Base-by-base conservation (phyloP, 1,140 invertebrate species). In the Maconellicoccus hirsutus region DNA sequence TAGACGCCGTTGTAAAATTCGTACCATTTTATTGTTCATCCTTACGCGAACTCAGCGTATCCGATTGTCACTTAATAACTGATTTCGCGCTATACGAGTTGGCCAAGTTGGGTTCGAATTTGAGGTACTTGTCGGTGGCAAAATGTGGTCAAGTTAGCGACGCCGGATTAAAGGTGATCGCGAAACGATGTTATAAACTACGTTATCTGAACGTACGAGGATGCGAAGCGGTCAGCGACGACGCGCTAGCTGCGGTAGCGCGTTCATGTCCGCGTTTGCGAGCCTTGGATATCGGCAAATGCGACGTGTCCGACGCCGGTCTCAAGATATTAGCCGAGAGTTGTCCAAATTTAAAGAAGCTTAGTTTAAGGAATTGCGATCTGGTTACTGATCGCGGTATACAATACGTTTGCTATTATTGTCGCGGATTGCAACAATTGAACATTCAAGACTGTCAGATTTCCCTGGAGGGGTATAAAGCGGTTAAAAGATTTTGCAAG, bases 401-500 rank as follows among this genome's bases (percentile, higher is more conserved):
- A 0, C 90, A 93, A 78, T 87, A 87, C 63, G 84, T 96, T 0
- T 91, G 93, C 0, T 91, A 90, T 77, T 92, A 92, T 75, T 93
- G 92, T 75, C 83, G 91, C 21, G 91, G 91, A 0, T 80, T 95
- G 1, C 90, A 92, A 70, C 92, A 94, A 76, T 81, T 96, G 0
- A 95, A 95, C 77, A 94, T 96, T 71, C 92, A 94, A 77, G 93
- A 95, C 79, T 94, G 92, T 75, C 87, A 89, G 74, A 89, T 94
- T 70, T 91, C 92, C 0, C 80, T 91, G 26, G 86, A 94, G 76
- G 93, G 93, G 0, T 96, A 94, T 78, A 82, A 90, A 75, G 90
- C 91, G 1, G 91, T 96, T 19, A 94, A 94, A 78, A 91, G 90
- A 76, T 93, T 91, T 77, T 95, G 93, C 78, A 89, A 92, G 76